These are phyloP conservation scores for Sebastes oblongus DNA, from an alignment of 2,797 vertebrate species.

Conservation along the genomic window DNA sequence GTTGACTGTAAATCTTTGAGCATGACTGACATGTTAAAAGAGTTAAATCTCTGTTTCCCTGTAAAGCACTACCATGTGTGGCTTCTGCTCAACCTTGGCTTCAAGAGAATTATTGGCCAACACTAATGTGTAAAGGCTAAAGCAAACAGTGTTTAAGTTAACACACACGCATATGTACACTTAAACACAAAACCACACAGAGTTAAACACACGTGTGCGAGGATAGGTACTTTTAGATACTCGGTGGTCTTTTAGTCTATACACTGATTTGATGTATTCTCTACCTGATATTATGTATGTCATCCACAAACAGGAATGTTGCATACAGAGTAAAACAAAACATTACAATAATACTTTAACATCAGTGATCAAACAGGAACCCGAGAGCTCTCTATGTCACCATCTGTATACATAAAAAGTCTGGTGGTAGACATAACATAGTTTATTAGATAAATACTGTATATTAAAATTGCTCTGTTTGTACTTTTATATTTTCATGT, in stretches of 20 bases:
- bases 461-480: not conserved
- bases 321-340: not conserved
- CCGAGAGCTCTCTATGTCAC: not conserved
- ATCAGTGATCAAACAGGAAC: not conserved
- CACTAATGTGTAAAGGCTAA: constrained; percentile 53
- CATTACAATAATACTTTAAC: not conserved
- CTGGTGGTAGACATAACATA: not conserved
- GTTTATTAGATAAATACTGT: not conserved
- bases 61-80: constrained; percentile 57
- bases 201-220: not conserved
- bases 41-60: constrained; percentile 44
- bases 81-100: constrained; percentile 42
- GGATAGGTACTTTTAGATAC: not conserved
- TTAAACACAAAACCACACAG: not conserved
- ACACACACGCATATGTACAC: not conserved
- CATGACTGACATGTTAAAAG: constrained; percentile 24
- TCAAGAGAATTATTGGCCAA: constrained; percentile 36
- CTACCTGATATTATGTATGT: not conserved
- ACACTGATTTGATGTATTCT: not conserved
- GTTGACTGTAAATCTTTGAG: constrained; percentile 46
- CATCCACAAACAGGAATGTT: not conserved
- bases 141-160: constrained; percentile 45
- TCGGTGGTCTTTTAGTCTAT: not conserved
- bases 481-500: not conserved
- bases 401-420: not conserved